Base-by-base conservation (phyloP, 2,888 invertebrate species). In the Chrysolina oricalcia region DNA sequence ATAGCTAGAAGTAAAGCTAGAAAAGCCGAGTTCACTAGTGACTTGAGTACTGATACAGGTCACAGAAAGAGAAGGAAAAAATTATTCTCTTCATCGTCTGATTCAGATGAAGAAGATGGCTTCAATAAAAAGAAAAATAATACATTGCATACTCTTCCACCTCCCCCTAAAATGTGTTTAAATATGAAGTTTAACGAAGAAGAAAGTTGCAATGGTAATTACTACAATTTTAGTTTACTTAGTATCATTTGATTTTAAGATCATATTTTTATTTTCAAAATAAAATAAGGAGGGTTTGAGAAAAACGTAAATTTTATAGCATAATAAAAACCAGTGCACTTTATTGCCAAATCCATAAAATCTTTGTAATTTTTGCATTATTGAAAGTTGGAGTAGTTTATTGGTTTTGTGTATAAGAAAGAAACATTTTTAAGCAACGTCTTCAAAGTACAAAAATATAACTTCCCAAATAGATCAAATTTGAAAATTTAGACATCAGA, bases 1-100 rank as follows among this genome's bases (percentile, higher is more conserved):
- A 43, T 67, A 67, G 66, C 66, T 67, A 67, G 66, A 46, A 67
- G 66, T 67, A 23, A 67, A 67, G 66, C 66, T 67, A 67, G 66
- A 23, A 67, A 67, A 67, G 66, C 66, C 13, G 66, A 67, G 21
- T 67, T 67, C 46, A 67, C 66, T 10, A 67, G 66, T 23, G 48
- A 48, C 21, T 19, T 67, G 23, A 67, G 48, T 46, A 67, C 43
- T 8, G 66, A 67, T 21, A 59, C 59, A 59, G n/a, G n/a, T n/a
- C n/a, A n/a, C n/a, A n/a, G n/a, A n/a, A n/a, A n/a, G 59, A 59
- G 59, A 67, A 67, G 46, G 48, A 43, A 67, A 19, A 67, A 43
- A 17, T 19, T 67, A 46, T 46, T 67, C 66, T 67, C 66, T 67
- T 67, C 66, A 67, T 67, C n/a, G n/a, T n/a, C 66, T 23, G 66